These are phyloP conservation scores for Drosophila aff. DNA, from an alignment of 1,140 invertebrate genomes.

Conservation along the genomic window DNA sequence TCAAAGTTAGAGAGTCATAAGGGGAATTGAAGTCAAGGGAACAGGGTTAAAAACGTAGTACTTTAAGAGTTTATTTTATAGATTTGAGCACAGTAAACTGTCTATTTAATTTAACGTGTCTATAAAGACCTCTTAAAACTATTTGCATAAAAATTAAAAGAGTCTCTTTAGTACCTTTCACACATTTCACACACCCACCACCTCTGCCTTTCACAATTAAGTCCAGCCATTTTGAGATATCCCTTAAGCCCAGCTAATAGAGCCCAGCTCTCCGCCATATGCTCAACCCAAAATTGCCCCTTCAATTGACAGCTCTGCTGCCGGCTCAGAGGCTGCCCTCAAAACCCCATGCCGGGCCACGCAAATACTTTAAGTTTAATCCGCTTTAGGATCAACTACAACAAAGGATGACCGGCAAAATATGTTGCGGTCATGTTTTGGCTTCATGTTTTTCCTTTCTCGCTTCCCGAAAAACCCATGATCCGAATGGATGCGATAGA, in stretches of 20 bases:
- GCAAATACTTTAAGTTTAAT: slow-evolving; percentile 61
- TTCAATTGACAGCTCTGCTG: slow-evolving; percentile 16
- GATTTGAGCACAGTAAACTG: background rate
- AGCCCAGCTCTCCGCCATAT: background rate
- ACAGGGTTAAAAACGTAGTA: background rate
- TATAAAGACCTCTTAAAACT: background rate
- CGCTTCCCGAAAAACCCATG: slow-evolving; percentile 32
- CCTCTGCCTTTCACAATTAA: background rate
- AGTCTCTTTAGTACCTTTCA: background rate
- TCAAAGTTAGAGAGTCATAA: slow-evolving; percentile 2
- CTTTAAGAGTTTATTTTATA: background rate
- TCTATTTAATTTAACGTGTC: background rate
- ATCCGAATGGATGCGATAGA: slow-evolving; percentile 36
- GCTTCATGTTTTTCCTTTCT: slow-evolving; percentile 35
- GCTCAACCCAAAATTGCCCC: slow-evolving; percentile 14
- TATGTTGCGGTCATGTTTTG: slow-evolving; percentile 56
- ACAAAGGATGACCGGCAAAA: slow-evolving; percentile 57
- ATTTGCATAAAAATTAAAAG: background rate
- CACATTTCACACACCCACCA: background rate
- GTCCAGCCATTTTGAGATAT: background rate
- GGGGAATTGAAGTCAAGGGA: background rate
- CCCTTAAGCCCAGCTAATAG: slow-evolving; percentile 10
- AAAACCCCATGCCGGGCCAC: background rate
- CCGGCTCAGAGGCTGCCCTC: background rate
- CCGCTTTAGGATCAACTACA: slow-evolving; percentile 66